Percentiles rank a stretch among this genome's conserved stretches.
Conservation (phyloP, 1,140 invertebrate species). For the Spodoptera frugiperda region DNA sequence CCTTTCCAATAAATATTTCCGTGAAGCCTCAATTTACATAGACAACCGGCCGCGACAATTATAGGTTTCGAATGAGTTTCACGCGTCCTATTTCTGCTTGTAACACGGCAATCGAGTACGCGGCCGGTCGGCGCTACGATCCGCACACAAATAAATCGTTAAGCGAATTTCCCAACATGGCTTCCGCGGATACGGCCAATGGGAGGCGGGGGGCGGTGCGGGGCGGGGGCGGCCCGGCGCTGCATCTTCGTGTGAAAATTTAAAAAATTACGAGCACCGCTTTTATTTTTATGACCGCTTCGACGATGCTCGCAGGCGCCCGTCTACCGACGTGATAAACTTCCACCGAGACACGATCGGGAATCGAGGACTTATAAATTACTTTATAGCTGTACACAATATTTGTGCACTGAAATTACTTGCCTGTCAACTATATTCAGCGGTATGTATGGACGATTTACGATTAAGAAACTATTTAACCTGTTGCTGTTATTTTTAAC, state of each 20-base stretch:
- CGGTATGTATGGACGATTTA: background rate
- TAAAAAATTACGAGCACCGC: slow-evolving; percentile 62
- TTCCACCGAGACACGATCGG: slow-evolving; percentile 48
- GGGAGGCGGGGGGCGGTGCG: slow-evolving; percentile 55
- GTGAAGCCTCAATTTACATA: slow-evolving; percentile 51
- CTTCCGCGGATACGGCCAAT: slow-evolving; percentile 62
- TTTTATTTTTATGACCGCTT: slow-evolving; percentile 61
- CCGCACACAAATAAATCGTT: slow-evolving; percentile 73
- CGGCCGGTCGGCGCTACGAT: slow-evolving; percentile 54
- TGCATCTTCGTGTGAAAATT: slow-evolving; percentile 71
- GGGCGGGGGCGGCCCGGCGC: slow-evolving; percentile 50
- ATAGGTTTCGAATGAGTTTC: slow-evolving; percentile 53
- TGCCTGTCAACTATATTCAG: slow-evolving; percentile 1
- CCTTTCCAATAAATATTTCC: slow-evolving; percentile 56
- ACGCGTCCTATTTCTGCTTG: slow-evolving; percentile 50
- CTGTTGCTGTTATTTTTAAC: too few species aligned
- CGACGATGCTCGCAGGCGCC: slow-evolving; percentile 50
- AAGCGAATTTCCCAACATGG: slow-evolving; percentile 75
- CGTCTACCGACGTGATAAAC: slow-evolving; percentile 50
- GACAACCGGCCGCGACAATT: slow-evolving; percentile 50
- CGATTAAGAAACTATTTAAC: background rate
- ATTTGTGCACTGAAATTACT: slow-evolving; percentile 25
- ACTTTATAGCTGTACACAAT: slow-evolving; percentile 29
- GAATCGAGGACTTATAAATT: slow-evolving; percentile 41
- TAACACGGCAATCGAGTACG: slow-evolving; percentile 52